A percentile compares a stretch with the other conserved stretches of the same genome.
phyloP scores from a whole-genome alignment of 1,140 invertebrate genomes.

The Lordiphosa stackelbergi region DNA sequence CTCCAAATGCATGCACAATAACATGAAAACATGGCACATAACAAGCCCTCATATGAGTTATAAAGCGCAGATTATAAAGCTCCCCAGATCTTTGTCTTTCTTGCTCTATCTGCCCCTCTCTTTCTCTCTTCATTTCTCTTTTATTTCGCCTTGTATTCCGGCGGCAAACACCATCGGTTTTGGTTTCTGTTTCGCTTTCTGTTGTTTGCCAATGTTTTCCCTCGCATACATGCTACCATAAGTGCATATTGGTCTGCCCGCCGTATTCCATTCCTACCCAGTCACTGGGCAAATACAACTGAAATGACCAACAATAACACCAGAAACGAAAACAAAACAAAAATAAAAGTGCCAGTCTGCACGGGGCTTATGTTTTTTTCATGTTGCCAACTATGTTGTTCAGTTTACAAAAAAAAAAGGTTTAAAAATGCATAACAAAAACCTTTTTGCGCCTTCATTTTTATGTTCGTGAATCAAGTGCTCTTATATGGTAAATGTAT shows the following conservation, averaged over 20 bases:
- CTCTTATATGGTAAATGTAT: slow-evolving; percentile 35
- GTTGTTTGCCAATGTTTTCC: slow-evolving; percentile 33
- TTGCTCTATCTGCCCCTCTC: not conserved
- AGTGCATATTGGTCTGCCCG: slow-evolving; percentile 60
- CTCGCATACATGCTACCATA: slow-evolving; percentile 43
- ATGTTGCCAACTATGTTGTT: slow-evolving; percentile 20
- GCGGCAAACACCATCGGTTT: slow-evolving; percentile 1
- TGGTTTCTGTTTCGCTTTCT: slow-evolving; percentile 25
- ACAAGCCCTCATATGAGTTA: slow-evolving; percentile 37
- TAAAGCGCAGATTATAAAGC: slow-evolving; percentile 26
- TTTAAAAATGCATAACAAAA: slow-evolving; percentile 14
- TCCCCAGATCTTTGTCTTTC: slow-evolving; percentile 11
- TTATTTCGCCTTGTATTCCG: slow-evolving; percentile 18
- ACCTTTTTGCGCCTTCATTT: slow-evolving; percentile 1
- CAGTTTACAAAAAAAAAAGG: slow-evolving; percentile 12
- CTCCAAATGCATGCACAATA: slow-evolving; percentile 20
- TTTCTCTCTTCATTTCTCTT: not conserved
- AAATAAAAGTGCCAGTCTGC: slow-evolving; percentile 1
- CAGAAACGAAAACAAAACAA: slow-evolving; percentile 7
- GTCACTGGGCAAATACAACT: slow-evolving; percentile 40
- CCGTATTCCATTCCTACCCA: slow-evolving; percentile 17
- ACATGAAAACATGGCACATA: slow-evolving; percentile 43
- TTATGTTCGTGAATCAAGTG: slow-evolving; percentile 26
- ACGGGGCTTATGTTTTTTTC: slow-evolving; percentile 38
- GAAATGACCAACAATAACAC: slow-evolving; percentile 29